Evolutionary conservation across 2,888 invertebrate genomes (phyloP).

Genomic region (Nebria salina): DNA sequence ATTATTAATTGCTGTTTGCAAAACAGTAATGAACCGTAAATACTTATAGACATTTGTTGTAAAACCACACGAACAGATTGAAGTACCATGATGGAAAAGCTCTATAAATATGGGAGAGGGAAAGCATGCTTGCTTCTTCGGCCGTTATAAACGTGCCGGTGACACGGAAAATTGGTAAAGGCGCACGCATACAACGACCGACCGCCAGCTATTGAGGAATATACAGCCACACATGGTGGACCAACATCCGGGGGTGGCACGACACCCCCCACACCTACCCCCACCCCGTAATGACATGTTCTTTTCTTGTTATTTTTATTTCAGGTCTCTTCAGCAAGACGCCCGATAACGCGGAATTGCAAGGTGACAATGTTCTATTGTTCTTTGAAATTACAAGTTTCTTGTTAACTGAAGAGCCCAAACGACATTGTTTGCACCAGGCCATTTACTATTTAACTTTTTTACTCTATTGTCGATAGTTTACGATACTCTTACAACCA

Average conservation of each 20-base stretch:
- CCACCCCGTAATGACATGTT: no score
- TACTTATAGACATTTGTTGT: slow-evolving; percentile 18
- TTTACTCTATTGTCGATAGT: no score
- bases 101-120: background rate
- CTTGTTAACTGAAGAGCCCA: no score
- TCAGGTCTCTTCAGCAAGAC: no score
- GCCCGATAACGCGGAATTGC: no score
- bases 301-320: no score
- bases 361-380: no score
- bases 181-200: slow-evolving; percentile 6
- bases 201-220: background rate
- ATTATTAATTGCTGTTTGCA: background rate
- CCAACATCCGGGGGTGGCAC: background rate
- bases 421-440: no score
- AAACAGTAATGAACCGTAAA: slow-evolving; percentile 12
- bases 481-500: no score
- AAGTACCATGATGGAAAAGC: background rate
- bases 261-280: no score
- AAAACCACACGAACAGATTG: background rate
- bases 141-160: slow-evolving; percentile 36
- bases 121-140: slow-evolving; percentile 10
- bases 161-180: slow-evolving; percentile 42
- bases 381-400: no score
- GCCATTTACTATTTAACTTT: no score
- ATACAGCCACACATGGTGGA: background rate